A percentile compares a stretch with the other conserved stretches of the same genome.
Evolutionary conservation across 2,797 vertebrate species (phyloP).

Genomic region (Borostomias antarcticus): DNA sequence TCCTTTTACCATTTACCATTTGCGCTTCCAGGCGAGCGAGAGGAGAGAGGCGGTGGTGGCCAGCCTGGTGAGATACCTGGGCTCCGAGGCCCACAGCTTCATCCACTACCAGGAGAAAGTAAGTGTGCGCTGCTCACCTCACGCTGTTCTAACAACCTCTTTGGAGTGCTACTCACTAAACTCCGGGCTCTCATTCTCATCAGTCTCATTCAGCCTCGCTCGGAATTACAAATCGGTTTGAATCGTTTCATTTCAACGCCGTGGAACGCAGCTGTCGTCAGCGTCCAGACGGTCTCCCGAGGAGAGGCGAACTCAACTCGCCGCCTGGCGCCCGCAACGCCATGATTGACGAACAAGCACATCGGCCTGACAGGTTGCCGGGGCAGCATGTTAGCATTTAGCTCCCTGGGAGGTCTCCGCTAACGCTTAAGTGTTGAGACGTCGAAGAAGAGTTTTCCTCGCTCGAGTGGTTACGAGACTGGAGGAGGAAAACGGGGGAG

Average conservation of each 20-base stretch:
- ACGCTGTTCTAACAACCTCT: slow-evolving; percentile 15
- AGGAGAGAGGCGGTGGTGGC: slow-evolving; percentile 69
- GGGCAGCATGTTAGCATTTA: slow-evolving; percentile 27
- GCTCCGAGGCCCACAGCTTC: slow-evolving; percentile 69
- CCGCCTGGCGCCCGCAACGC: slow-evolving; percentile 12
- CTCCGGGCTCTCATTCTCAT: not conserved
- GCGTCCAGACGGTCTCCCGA: not conserved
- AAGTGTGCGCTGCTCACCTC: slow-evolving; percentile 36
- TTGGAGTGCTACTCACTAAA: not conserved
- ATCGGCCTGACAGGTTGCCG: slow-evolving; percentile 46
- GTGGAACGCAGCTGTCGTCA: not conserved
- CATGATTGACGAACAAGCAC: slow-evolving; percentile 42
- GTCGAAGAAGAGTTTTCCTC: slow-evolving; percentile 9
- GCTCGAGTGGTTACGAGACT: slow-evolving; percentile 22
- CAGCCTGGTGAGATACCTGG: slow-evolving; percentile 74
- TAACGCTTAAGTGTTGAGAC: not conserved
- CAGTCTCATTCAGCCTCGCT: not conserved
- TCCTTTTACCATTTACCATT: too few relatives aligned
- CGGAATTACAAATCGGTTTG: too few relatives aligned
- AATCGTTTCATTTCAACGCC: not conserved
- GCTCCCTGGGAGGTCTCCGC: slow-evolving; percentile 18
- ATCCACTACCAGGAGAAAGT: slow-evolving; percentile 80
- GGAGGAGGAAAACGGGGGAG: slow-evolving; percentile 21
- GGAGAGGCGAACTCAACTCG: slow-evolving; percentile 8
- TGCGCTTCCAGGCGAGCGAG: slow-evolving; percentile 58